phyloP scores from a whole-genome alignment of 2,888 invertebrate species.

The Trilocha varians region DNA sequence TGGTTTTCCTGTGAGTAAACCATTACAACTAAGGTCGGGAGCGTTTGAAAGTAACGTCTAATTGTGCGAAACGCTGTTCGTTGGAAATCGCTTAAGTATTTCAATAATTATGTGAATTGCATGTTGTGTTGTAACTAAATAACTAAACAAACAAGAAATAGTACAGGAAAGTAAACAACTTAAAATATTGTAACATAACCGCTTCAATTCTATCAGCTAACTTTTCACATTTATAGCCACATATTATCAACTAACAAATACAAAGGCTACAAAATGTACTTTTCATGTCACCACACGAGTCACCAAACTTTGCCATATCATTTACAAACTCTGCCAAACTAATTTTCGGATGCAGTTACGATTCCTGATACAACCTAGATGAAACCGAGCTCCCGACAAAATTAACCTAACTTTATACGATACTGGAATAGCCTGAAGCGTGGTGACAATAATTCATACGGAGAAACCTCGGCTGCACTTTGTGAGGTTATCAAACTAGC shows the following conservation, averaged over 20 bases:
- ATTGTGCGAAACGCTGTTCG: background rate
- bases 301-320: background rate
- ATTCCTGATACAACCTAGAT: background rate
- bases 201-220: too few relatives aligned
- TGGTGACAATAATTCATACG: constrained; percentile 41
- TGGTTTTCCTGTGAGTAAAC: constrained; percentile 9
- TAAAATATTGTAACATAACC: too few relatives aligned
- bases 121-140: background rate
- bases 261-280: too few relatives aligned
- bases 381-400: constrained; percentile 12
- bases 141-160: background rate
- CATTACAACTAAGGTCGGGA: background rate
- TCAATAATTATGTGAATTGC: background rate
- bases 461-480: constrained; percentile 47
- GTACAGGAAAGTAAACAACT: too few relatives aligned
- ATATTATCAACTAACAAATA: too few relatives aligned
- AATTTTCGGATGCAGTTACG: background rate
- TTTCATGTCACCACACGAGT: background rate
- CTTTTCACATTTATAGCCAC: too few relatives aligned
- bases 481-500: constrained; percentile 58
- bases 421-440: constrained; percentile 31
- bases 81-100: background rate
- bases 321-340: background rate
- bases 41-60: background rate
- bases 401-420: constrained; percentile 30